Evolutionary conservation across 2,888 invertebrate genomes (phyloP).

Genomic region (Brenthis daphne): DNA sequence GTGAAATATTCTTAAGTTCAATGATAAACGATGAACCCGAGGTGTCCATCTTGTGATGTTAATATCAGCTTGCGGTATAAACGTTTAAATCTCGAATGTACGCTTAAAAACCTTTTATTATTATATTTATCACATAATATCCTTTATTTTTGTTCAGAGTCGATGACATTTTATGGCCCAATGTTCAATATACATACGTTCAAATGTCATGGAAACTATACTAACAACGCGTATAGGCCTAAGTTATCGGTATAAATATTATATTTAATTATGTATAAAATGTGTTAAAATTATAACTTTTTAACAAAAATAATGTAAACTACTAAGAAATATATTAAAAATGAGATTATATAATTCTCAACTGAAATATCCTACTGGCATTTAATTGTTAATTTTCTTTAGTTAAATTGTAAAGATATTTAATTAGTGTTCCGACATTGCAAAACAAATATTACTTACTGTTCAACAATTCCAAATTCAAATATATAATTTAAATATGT

Average conservation of each 20-base stretch:
- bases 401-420: neutral
- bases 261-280: conserved; percentile 32
- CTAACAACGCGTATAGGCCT: conserved; percentile 40
- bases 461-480: neutral
- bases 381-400: neutral
- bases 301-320: conserved; percentile 34
- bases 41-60: conserved; percentile 43
- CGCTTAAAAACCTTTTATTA: conserved; percentile 38
- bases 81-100: conserved; percentile 47
- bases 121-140: conserved; percentile 45
- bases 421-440: neutral
- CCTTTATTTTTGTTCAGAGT: conserved; percentile 44
- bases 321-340: conserved; percentile 36
- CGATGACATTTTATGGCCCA: conserved; percentile 41
- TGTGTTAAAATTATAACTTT: conserved; percentile 37
- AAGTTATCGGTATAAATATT: conserved; percentile 34
- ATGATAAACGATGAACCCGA: conserved; percentile 23
- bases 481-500: neutral
- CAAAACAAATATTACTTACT: neutral
- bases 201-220: conserved; percentile 40
- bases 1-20: conserved; percentile 50
- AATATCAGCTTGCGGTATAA: conserved; percentile 41
- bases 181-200: conserved; percentile 21
- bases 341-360: conserved; percentile 25
- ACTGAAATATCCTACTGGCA: conserved; percentile 17